phyloP scores from a whole-genome alignment of 2,888 invertebrate genomes.

The Rhyacophila evoluta region DNA sequence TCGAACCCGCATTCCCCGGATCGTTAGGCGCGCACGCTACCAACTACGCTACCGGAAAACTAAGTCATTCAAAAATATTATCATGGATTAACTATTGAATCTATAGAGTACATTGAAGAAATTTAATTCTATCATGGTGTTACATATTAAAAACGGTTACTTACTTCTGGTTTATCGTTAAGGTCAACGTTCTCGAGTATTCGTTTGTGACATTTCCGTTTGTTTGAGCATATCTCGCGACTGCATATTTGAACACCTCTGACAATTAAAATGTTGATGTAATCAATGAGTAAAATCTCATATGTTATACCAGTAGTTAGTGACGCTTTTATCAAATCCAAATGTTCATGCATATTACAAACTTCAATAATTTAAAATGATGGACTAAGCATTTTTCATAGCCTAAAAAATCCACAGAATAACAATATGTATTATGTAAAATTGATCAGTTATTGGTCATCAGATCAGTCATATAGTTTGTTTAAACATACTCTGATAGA shows the following conservation, averaged over 20 bases:
- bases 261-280: not conserved
- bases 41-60: too few relatives aligned
- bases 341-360: conserved; percentile 22
- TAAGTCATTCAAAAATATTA: too few relatives aligned
- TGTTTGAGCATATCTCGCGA: not conserved
- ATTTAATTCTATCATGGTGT: too few relatives aligned
- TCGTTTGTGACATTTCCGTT: too few relatives aligned
- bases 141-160: too few relatives aligned
- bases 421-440: conserved; percentile 1
- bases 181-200: too few relatives aligned
- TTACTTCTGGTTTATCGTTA: too few relatives aligned
- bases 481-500: too few relatives aligned
- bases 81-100: too few relatives aligned
- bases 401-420: not conserved
- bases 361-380: conserved; percentile 18
- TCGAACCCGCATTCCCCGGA: too few relatives aligned
- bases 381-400: not conserved
- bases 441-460: not conserved
- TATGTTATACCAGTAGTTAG: not conserved
- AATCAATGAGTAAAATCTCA: not conserved
- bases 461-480: not conserved
- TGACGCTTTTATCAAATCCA: conserved; percentile 14
- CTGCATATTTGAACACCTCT: not conserved
- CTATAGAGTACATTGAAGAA: too few relatives aligned
- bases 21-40: too few relatives aligned